Evolutionary conservation across 2,797 vertebrate species (phyloP), one percentile per base, ranked within the genome.

Genomic region (Alca torda): DNA sequence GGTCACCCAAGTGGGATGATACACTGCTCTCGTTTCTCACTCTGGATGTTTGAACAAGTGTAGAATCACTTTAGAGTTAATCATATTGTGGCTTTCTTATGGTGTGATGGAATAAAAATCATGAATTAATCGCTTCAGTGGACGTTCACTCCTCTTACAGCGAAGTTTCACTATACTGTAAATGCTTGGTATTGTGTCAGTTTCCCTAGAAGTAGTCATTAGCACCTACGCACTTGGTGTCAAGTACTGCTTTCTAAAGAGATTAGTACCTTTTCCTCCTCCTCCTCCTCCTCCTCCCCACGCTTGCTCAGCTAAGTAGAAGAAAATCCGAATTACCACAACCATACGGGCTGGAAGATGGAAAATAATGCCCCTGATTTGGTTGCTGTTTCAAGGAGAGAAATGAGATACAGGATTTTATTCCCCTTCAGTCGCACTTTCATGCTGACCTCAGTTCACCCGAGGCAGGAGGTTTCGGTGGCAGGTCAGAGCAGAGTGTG

Each of bases 221-320:
- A 89, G 61, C 96, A 96, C 96, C 95, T 95, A 96, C 94, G 94
- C 89, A 85, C 72, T 69, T 61, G 75, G 82, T 93, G 94, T 96
- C 96, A 95, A 95, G 65, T 86, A 89, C 92, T 95, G 90, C 92
- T 96, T 96, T 95, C 94, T 89, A 46, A 93, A 94, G 94, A 87
- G 93, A 96, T 95, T 75, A 92, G 92, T 85, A 46, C 96, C 84
- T 96, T 90, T 3, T 84, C 73, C 70, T 87, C 86, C 95, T 84
- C 92, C 84, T 90, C 87, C 94, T 48, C 50, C 50, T 78, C 87
- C 79, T 90, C 87, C 50, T 82, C 87, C 30, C 72, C 87, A 20
- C 1, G 2, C 81, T 90, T 83, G 88, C 89, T 95, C 92, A 92
- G 93, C 86, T 85, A 37, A 92, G 68, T 43, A 95, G 90, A 86